Evolutionary conservation across 2,888 invertebrate species (phyloP).

Genomic region (Listrodromus nycthemerus): DNA sequence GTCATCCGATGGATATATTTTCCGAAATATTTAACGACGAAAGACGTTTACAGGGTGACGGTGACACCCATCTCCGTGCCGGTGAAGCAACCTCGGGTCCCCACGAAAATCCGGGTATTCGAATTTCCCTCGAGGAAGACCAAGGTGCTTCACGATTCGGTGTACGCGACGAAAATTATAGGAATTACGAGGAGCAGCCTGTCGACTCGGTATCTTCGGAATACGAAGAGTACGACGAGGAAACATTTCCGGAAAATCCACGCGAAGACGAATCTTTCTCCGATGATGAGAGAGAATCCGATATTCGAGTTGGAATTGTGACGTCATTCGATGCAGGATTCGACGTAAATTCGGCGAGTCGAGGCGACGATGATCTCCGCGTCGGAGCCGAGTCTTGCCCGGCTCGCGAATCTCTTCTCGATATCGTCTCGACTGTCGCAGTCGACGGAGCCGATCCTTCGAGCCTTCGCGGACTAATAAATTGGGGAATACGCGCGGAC

Average conservation of each 20-base stretch:
- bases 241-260: conserved; percentile 9
- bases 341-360: not conserved
- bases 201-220: not conserved
- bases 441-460: conserved; percentile 1
- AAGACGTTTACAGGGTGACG: not conserved
- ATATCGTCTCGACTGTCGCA: conserved; percentile 5
- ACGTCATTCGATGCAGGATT: not conserved
- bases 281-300: not conserved
- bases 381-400: not conserved
- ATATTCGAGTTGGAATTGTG: not conserved
- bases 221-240: conserved; percentile 25
- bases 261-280: not conserved
- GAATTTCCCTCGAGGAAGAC: not conserved
- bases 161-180: not conserved
- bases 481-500: not conserved
- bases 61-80: not conserved
- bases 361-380: not conserved
- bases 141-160: not conserved
- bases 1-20: not conserved
- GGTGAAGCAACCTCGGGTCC: not conserved
- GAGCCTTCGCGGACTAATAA: not conserved
- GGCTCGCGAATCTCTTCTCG: conserved; percentile 4
- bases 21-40: not conserved
- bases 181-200: not conserved
- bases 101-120: conserved; percentile 16